Percentiles rank a stretch among this genome's conserved stretches.
These are phyloP conservation scores for Gymnorhina tibicen DNA, from an alignment of 2,113 vertebrate species.

Conservation along the genomic window DNA sequence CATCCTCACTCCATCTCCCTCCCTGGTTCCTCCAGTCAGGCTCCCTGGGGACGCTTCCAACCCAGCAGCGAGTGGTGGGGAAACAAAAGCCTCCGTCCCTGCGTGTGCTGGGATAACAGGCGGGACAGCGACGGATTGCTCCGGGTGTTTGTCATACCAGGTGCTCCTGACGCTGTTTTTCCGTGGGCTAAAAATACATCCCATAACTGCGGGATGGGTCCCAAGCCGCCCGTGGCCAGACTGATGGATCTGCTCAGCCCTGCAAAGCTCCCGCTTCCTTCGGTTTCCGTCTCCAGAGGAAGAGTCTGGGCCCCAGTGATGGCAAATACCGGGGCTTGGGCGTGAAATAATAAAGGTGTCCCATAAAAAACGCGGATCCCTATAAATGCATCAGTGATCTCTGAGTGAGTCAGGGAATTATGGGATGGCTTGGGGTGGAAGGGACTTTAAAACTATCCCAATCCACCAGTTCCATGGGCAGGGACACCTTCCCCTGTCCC, in stretches of 20 bases:
- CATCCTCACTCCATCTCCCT: neutral
- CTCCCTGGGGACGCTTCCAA: neutral
- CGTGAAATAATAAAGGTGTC: neutral
- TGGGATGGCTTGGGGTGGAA: neutral
- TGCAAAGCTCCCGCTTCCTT: neutral
- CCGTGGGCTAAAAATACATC: constrained; percentile 48
- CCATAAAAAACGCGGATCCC: neutral
- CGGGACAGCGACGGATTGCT: neutral
- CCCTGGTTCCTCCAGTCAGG: neutral
- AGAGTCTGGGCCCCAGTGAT: rapidly evolving
- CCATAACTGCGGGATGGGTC: neutral
- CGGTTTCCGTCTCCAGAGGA: rapidly evolving
- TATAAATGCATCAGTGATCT: rapidly evolving
- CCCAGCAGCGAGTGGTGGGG: neutral
- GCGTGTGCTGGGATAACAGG: neutral
- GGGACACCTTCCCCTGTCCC: neutral
- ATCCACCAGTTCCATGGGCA: neutral
- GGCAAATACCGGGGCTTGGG: neutral
- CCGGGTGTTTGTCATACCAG: neutral
- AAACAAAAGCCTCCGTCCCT: rapidly evolving
- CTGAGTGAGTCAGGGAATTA: neutral
- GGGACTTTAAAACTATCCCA: too few species aligned
- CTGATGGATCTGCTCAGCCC: neutral
- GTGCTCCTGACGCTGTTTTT: neutral
- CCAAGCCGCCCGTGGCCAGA: neutral